Base-by-base conservation (phyloP, 2,113 vertebrate species). In the Cranoglanis bouderius region DNA sequence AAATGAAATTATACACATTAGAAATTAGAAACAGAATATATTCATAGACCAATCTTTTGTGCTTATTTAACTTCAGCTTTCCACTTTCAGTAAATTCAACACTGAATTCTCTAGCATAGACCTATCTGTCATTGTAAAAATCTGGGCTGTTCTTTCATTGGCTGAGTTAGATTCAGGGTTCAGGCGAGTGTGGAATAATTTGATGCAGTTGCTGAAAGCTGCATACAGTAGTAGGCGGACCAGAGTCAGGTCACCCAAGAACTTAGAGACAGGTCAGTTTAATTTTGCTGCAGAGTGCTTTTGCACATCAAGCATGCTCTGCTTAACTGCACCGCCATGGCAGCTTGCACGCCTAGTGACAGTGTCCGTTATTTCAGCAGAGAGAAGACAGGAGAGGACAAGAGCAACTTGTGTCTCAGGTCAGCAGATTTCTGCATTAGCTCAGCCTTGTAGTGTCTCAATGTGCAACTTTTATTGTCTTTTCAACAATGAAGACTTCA, bases 321-420 rank as follows among this genome's bases (percentile, higher is more conserved):
- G 90, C 87, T 87, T 90, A 81, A 91, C 90, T 87, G 90, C 35
- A 49, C 88, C 67, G 63, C 49, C 81, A 75, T 67, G 70, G 86
- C 82, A 82, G 89, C 88, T 81, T 75, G 82, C 59, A 46, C 94
- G 94, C 95, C 91, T 95, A 96, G 95, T 95, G 94, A 96, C 94
- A 96, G 95, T 96, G 90, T 96, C 91, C 95, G 93, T 95, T 96
- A 95, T 96, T 94, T 96, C 96, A 95, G 95, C 96, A 96, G 96
- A 96, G 94, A 96, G 96, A 96, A 96, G 95, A 96, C 94, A 96
- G 95, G 95, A 95, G 95, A 95, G 94, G 94, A 95, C 95, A 95
- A 95, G 93, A 95, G 94, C 96, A 96, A 95, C 96, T 96, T 96
- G 95, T 95, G 94, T 96, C 93, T 96, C 96, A 96, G 96, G 96